Percentiles rank a stretch among this genome's conserved stretches.
phyloP scores from a whole-genome alignment of 2,797 vertebrate genomes.

The Nothura maculosa region DNA sequence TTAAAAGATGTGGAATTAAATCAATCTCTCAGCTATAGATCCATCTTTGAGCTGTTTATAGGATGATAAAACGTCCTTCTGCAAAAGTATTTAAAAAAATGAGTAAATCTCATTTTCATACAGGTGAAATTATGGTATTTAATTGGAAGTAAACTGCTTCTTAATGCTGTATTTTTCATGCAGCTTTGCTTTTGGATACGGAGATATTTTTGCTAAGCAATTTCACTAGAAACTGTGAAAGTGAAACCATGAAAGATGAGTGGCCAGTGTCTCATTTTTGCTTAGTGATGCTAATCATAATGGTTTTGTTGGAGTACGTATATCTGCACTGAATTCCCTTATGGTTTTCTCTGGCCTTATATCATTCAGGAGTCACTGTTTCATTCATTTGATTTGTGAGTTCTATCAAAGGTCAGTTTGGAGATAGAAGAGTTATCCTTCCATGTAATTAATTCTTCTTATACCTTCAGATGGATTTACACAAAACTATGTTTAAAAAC shows the following conservation, averaged over 20 bases:
- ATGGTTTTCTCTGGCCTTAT: background rate
- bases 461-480: background rate
- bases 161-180: background rate
- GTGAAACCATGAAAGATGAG: background rate
- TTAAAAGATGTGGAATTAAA: accelerated
- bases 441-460: background rate
- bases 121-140: background rate
- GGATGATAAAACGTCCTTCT: background rate
- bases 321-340: background rate
- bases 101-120: background rate
- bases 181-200: background rate
- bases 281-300: background rate
- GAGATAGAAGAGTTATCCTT: background rate
- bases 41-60: background rate
- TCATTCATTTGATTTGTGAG: background rate
- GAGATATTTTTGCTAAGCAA: background rate
- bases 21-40: background rate
- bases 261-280: background rate
- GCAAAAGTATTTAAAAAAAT: too few relatives aligned
- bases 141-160: background rate
- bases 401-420: background rate
- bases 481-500: background rate
- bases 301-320: background rate
- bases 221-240: background rate
- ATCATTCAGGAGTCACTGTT: background rate